Evolutionary conservation across 2,888 invertebrate genomes (phyloP), one percentile per base, ranked within the genome.

Genomic region (Embidobia sp.): DNA sequence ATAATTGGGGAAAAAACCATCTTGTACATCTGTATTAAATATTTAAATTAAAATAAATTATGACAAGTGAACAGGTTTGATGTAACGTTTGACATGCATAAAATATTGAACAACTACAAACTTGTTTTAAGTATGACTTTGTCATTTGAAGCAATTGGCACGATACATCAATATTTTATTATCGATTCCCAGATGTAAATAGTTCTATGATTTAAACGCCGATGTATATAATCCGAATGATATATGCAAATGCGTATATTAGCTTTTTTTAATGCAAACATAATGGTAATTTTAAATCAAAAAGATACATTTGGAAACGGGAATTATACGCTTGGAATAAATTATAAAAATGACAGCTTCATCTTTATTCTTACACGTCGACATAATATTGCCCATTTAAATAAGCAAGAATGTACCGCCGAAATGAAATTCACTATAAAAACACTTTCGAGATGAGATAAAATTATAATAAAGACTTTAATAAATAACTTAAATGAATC

Each of bases 261-360:
- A 31, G 26, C 59, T 42, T 33, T 44, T 42, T 33, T 48, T 8
- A 22, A 22, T 22, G 18, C 27, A 29, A 22, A 22, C 29, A 40
- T 44, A 37, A 51, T 33, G 51, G 16, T 27, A 15, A 63, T 33
- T 44, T 26, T 44, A 15, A 33, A 37, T 37, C 18, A 19, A 35
- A 4, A 22, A 10, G 64, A 51, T 51, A 42, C 42, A 42, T 26
- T 22, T 11, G 19, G 37, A 57, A 67, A 29, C 16, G n/a, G 35
- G 29, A 55, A 27, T 27, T n/a, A 35, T 13, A 35, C 19, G 16
- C 35, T 22, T 37, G 15, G 57, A 19, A 48, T 57, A 57, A 48
- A 48, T 67, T 48, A 48, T 37, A 67, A 67, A 67, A 67, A 57
- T 57, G 67, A 57, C 67, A 48, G 46, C 19, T 29, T 46, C 16